A percentile compares a stretch with the other conserved stretches of the same genome.
Evolutionary conservation across 2,797 vertebrate genomes (phyloP).

Genomic region (Sebastes itinus): DNA sequence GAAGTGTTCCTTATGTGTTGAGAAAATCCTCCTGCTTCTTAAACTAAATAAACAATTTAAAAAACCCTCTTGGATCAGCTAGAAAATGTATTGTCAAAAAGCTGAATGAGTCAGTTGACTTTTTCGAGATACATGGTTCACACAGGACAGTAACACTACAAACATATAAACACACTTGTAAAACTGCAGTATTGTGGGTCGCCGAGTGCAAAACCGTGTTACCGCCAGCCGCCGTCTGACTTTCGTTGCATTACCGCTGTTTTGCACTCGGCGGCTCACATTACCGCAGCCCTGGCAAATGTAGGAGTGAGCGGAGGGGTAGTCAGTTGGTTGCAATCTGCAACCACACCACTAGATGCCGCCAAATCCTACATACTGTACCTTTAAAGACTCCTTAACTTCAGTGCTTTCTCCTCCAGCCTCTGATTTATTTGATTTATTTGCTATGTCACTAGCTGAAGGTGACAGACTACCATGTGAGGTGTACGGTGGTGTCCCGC

Average conservation of each 20-base stretch:
- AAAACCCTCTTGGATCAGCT: background rate
- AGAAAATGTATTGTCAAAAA: background rate
- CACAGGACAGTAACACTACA: background rate
- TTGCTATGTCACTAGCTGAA: slow-evolving; percentile 74
- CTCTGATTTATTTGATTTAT: background rate
- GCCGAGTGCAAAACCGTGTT: too few species aligned
- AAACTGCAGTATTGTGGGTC: too few species aligned
- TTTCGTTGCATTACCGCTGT: too few species aligned
- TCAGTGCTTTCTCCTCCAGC: background rate
- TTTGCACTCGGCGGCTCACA: too few species aligned
- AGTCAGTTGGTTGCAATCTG: too few species aligned
- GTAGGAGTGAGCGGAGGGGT: too few species aligned
- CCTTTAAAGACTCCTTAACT: background rate
- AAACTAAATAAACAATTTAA: background rate
- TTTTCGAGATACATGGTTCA: background rate
- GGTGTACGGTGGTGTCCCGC: slow-evolving; percentile 83
- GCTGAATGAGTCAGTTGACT: background rate
- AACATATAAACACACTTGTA: too few species aligned
- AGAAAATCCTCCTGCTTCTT: background rate
- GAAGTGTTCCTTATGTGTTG: background rate
- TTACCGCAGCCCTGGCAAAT: too few species aligned
- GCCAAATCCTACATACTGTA: too few species aligned
- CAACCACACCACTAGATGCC: too few species aligned
- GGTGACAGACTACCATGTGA: slow-evolving; percentile 85
- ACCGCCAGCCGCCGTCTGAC: too few species aligned